Base-by-base conservation (phyloP, 2,113 vertebrate genomes). In the Calyptommatus sinebrachiatus region DNA sequence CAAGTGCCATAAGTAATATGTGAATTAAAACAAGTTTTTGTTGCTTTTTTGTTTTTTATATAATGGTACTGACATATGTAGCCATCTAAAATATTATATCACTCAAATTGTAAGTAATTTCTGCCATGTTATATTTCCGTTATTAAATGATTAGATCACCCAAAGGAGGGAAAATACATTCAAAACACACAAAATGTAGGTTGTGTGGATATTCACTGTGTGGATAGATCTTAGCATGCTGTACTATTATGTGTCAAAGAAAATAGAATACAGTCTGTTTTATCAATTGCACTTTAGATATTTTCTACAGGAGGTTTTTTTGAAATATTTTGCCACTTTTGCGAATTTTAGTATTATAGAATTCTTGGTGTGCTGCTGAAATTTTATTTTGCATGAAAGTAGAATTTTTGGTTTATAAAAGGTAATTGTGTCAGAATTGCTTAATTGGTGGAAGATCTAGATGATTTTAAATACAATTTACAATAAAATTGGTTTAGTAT, bases 271-370 rank as follows among this genome's bases (percentile, higher is more conserved):
- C 24, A 81, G 63, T 66, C 7, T 1, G 0, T 48, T 66, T 9
- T 0, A 1, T 41, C 26, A 63, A 57, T 12, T 9, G 26, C 68
- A n/a, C 45, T 28, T 41, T 1, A 66, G 41, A 62, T 83, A 85
- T 65, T 80, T 66, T 77, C 74, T 46, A 77, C 46, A 48, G 60
- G 41, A 81, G 45, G 0, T 2, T 28, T 60, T n/a, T 7, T 5
- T 22, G 50, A n/a, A 20, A 8, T 83, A 82, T 89, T 80, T 22
- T 45, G 71, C 76, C 14, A 83, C 48, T 57, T 48, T 73, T 81
- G 84, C 8, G 76, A 67, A n/a, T 62, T 41, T 41, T 41, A 41
- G 35, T 41, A 5, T 41, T 6, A 0, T 79, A 35, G 79, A 22
- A 26, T 70, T 71, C 6, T 26, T 26, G 81, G 57, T 65, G 20